Base-by-base conservation (phyloP, 2,888 invertebrate species). In the Chrysolina haemoptera region DNA sequence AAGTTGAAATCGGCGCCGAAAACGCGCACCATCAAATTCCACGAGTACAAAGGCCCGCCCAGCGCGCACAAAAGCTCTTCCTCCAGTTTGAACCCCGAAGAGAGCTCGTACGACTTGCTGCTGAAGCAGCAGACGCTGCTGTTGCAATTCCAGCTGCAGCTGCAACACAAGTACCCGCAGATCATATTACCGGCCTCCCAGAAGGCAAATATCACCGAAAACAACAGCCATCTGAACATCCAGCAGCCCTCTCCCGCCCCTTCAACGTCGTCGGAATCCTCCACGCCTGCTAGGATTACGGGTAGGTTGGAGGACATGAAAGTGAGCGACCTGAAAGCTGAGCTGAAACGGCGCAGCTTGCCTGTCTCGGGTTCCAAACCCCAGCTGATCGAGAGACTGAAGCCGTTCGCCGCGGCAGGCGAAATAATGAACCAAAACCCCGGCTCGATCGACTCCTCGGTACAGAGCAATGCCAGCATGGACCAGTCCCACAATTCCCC, bases 361-460 rank as follows among this genome's bases (percentile, higher is more conserved):
- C 96, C 98, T 6, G 98, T 99, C 0, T 98, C 98, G 12, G 98
- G 98, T 0, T 94, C 98, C 0, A 99, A 99, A 86, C 97, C 98
- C 10, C 97, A 98, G 86, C 89, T 99, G 55, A 95, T 99, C 73
- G 98, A 98, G 86, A 92, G 98, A 55, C 89, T 98, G 71, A 94
- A 95, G 79, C 95, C 94, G 0, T 95, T 92, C 86, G 89, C 90
- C 87, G 74, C 71, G 63, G 53, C 62, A 9, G 74, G 46, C 18
- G 81, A 80, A 68, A 66, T 76, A 9, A 78, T 80, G 9, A 82
- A 80, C 66, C 81, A 83, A 27, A 82, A 81, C 75, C 82, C 82
- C 20, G 70, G 75, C 41, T 83, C 81, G 1, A 81, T 83, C 46
- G 84, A 85, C 66, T 83, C 84, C 14, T 79, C 81, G 18, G 76